Percentiles rank a stretch among this genome's conserved stretches.
phyloP scores from a whole-genome alignment of 2,797 vertebrate species.

The Falco columbarius region DNA sequence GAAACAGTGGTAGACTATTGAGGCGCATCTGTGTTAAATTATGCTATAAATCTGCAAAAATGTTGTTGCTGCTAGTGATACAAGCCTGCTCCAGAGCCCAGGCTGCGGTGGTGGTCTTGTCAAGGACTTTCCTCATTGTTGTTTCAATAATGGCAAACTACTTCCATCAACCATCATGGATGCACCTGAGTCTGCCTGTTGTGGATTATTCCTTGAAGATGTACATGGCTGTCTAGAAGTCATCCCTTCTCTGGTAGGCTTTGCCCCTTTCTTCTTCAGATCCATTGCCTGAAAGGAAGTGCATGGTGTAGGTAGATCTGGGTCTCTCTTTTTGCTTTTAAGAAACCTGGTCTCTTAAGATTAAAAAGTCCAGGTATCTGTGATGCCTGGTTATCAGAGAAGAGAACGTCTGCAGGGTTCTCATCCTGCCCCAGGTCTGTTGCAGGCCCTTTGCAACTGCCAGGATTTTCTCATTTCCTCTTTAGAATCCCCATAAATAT shows the following conservation, averaged over 20 bases:
- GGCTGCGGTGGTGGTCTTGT: background rate
- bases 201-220: background rate
- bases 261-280: background rate
- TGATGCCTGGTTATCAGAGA: background rate
- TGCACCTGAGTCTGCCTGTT: background rate
- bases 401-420: background rate
- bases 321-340: background rate
- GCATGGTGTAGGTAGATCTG: background rate
- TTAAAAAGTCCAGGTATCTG: background rate
- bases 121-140: fast-evolving
- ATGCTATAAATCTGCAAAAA: background rate
- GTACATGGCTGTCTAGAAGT: background rate
- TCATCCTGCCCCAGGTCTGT: background rate
- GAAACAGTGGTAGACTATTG: background rate
- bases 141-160: background rate
- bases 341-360: background rate
- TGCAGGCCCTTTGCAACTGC: background rate
- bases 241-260: background rate
- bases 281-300: background rate
- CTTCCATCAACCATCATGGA: background rate
- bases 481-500: background rate
- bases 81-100: background rate
- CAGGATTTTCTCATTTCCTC: background rate
- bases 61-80: background rate
- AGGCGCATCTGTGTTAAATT: conserved; percentile 14